Base-by-base conservation (phyloP, 2,888 invertebrate species). In the Globia sparganii region DNA sequence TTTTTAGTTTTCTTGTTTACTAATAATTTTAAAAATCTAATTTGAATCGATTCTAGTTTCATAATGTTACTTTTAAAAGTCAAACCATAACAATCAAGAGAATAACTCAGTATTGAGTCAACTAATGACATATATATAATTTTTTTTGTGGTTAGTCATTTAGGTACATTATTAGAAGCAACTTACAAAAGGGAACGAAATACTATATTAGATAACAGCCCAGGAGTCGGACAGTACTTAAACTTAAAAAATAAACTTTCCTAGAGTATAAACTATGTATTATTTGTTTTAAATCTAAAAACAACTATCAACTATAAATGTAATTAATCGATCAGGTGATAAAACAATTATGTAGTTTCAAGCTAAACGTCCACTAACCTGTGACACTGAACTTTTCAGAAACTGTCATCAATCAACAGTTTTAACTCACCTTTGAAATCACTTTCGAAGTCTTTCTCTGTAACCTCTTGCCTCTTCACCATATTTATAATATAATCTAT, bases 381-480 rank as follows among this genome's bases (percentile, higher is more conserved):
- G 59, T 37, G 61, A 56, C 70, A 34, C 5, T 11, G 80, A 80
- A 84, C 67, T 76, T 71, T 68, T 58, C 49, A 71, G 75, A n/a
- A n/a, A n/a, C n/a, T n/a, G n/a, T n/a, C n/a, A n/a, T n/a, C n/a
- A n/a, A n/a, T n/a, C n/a, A n/a, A n/a, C n/a, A n/a, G 28, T 72
- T 75, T 75, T 2, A 28, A 75, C 84, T 77, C 31, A 83, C 83
- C 83, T 74, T 83, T 84, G 34, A 83, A 84, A 72, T 84, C 74
- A 40, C n/a, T 62, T 65, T 80, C 40, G 4, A 46, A 28, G 11
- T 6, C 46, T 67, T 75, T 84, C 28, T 75, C 69, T 8, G 31
- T n/a, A 28, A 46, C 18, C 9, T 75, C 59, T 31, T 56, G 80
- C 31, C 80, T 80, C 31, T 80, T 66, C 13, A 34, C 3, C 84